A percentile compares a stretch with the other conserved stretches of the same genome.
phyloP scores from a whole-genome alignment of 2,113 vertebrate species.

The Mionectes macconnelli region DNA sequence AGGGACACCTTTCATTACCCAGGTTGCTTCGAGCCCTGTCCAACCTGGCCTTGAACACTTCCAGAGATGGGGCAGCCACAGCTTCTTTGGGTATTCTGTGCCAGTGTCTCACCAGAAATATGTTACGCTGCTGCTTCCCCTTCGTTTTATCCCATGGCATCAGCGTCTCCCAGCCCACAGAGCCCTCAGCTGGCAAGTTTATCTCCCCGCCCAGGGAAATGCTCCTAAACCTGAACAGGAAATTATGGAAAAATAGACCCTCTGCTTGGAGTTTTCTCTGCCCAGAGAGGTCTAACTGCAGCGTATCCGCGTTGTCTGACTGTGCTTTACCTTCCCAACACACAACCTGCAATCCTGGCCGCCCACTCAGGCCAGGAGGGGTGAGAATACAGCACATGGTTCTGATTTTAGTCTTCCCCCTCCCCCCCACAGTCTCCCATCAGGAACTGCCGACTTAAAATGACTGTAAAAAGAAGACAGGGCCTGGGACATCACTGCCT shows the following conservation, averaged over 20 bases:
- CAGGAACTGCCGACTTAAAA: background rate
- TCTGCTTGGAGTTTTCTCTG: background rate
- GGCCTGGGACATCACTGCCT: background rate
- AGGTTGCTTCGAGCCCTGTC: accelerated
- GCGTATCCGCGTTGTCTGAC: background rate
- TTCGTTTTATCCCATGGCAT: too few species aligned
- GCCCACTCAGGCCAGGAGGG: background rate
- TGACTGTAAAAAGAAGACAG: background rate
- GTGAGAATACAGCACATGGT: accelerated
- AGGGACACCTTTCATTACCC: accelerated
- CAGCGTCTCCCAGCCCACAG: background rate
- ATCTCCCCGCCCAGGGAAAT: too few species aligned
- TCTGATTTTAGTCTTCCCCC: background rate
- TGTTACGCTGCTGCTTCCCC: too few species aligned
- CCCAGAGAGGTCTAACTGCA: background rate
- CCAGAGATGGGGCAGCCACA: background rate
- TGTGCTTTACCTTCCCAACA: background rate
- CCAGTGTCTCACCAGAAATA: background rate
- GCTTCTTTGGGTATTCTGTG: background rate
- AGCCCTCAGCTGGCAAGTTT: too few species aligned
- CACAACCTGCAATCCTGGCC: background rate
- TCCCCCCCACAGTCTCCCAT: too few species aligned
- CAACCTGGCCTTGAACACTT: accelerated
- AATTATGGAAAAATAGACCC: background rate
- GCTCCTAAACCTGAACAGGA: background rate